Percentiles rank a stretch among this genome's conserved stretches.
Conservation (phyloP, 2,113 vertebrate genomes). For the Nannobrachium achirus region DNA sequence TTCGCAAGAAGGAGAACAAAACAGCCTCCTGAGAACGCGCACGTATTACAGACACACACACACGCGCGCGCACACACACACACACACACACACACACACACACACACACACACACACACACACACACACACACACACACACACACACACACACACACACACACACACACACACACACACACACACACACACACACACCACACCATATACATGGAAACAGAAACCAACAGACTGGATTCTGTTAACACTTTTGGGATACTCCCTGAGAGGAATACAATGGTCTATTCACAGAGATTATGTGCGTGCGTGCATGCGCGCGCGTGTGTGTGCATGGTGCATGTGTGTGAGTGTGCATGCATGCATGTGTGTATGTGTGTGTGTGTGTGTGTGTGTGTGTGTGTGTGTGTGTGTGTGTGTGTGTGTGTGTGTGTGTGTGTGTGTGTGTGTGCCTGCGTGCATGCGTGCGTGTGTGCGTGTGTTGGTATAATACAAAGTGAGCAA, state of each 20-base stretch:
- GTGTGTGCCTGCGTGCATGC: not conserved
- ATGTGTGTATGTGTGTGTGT: not conserved
- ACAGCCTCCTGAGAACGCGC: conserved; percentile 37
- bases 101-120: not conserved
- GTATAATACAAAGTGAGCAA: too few relatives aligned
- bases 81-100: not conserved
- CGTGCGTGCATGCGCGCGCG: not conserved
- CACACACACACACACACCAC: not conserved
- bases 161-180: not conserved
- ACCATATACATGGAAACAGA: not conserved
- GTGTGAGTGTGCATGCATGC: not conserved
- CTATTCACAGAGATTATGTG: conserved; percentile 20
- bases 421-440: conserved; percentile 5
- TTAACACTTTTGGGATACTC: conserved; percentile 30
- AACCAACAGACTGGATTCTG: conserved; percentile 16
- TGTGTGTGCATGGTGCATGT: not conserved
- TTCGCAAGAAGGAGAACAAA: conserved; percentile 41
- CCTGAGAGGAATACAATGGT: conserved; percentile 32
- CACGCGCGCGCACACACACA: not conserved
- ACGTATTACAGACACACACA: conserved; percentile 4
- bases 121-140: not conserved
- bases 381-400: not conserved
- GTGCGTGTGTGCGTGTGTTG: not conserved
- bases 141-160: conserved; percentile 8
- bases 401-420: conserved; percentile 7